Evolutionary conservation across 2,888 invertebrate species (phyloP).

Genomic region (Lasiommata megera): DNA sequence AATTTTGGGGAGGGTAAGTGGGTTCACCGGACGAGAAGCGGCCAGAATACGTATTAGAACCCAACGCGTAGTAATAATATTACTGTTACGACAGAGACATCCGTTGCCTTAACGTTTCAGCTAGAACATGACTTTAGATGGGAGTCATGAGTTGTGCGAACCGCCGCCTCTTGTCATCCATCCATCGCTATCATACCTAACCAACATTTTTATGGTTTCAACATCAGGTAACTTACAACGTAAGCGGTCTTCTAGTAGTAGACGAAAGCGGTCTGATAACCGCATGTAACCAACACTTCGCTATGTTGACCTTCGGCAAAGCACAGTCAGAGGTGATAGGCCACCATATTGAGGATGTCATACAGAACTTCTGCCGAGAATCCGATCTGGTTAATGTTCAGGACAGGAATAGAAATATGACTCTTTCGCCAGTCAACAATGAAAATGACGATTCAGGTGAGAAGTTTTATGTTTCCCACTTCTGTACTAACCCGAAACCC

Average conservation of each 20-base stretch:
- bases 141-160: too few relatives aligned
- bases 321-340: conserved; percentile 81
- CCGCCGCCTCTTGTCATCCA: too few relatives aligned
- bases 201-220: background rate
- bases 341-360: conserved; percentile 77
- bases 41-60: too few relatives aligned
- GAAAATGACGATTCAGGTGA: conserved; percentile 69
- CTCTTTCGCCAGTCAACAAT: conserved; percentile 79
- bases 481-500: too few relatives aligned
- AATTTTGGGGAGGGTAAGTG: too few relatives aligned
- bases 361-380: conserved; percentile 83
- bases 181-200: too few relatives aligned
- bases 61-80: too few relatives aligned
- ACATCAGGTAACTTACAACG: conserved; percentile 80
- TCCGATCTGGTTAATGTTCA: conserved; percentile 69
- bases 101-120: too few relatives aligned
- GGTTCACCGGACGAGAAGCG: too few relatives aligned
- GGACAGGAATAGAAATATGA: conserved; percentile 73
- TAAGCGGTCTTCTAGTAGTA: conserved; percentile 84
- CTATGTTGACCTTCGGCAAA: conserved; percentile 84
- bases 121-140: too few relatives aligned
- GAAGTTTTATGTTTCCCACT: background rate
- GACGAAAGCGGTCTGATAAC: conserved; percentile 83
- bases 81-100: too few relatives aligned
- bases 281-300: conserved; percentile 85